phyloP scores from a whole-genome alignment of 2,888 invertebrate genomes.

The Dysmachus trigonus region DNA sequence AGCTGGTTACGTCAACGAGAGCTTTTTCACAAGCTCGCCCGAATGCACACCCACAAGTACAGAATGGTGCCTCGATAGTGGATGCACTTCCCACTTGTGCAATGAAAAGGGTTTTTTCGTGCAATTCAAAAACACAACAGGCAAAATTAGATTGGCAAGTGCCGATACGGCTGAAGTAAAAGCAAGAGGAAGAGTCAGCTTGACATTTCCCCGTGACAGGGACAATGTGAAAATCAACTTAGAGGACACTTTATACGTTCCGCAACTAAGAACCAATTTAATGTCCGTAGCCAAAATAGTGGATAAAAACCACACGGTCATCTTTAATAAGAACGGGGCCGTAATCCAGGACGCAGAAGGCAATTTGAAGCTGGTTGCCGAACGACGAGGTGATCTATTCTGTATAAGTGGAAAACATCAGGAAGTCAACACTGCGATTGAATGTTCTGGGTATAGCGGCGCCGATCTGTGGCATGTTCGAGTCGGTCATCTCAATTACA shows the following conservation, averaged over 20 bases:
- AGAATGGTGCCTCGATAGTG: neutral
- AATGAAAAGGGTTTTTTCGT: neutral
- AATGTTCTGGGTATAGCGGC: neutral
- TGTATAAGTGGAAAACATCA: neutral
- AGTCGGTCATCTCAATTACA: neutral
- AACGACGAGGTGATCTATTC: neutral
- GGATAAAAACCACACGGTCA: neutral
- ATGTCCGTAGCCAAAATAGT: neutral
- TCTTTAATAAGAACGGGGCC: neutral
- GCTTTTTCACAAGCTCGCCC: no score
- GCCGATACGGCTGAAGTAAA: neutral
- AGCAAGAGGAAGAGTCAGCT: neutral
- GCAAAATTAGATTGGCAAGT: neutral
- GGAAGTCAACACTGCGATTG: neutral
- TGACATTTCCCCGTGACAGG: neutral
- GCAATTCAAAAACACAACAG: neutral
- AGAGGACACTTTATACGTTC: neutral
- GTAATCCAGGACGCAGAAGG: neutral
- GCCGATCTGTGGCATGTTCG: neutral
- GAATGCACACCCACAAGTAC: neutral
- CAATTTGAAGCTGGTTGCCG: neutral
- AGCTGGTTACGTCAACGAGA: no score
- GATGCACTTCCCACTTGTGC: neutral
- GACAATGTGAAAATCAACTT: neutral
- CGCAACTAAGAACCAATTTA: neutral